Base-by-base conservation (phyloP, 2,113 vertebrate genomes). In the Octodon degus region DNA sequence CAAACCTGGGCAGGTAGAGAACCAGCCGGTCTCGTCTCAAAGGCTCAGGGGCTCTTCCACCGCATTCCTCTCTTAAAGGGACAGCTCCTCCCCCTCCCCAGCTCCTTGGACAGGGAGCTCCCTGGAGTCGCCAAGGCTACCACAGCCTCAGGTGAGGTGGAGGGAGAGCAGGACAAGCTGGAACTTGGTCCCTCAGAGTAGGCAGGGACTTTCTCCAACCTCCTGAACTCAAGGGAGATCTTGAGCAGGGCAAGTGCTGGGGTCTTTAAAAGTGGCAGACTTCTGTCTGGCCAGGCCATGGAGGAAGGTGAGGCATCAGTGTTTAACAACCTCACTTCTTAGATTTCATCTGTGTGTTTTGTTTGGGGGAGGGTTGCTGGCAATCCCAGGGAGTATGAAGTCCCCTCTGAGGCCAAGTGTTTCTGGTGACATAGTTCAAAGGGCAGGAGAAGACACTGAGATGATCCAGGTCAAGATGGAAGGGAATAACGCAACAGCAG, bases 1-100 rank as follows among this genome's bases (percentile, higher is more conserved):
- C 97, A 98, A 97, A 98, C 95, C 96, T 90, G 90, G 96, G 95
- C 97, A 97, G 96, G 97, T 96, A 96, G 87, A 87, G 93, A 95
- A 92, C 96, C 80, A 94, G 95, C 91, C 81, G 7, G 70, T 43
- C 81, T 91, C 96, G 62, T 63, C 62, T 63, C 85, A 65, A 20
- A 82, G 94, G 93, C 91, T 76, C 70, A 2, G 91, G 91, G 67
- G 63, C 68, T 72, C 94, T 67, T 67, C 89, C 93, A 77, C 70
- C 84, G 34, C 84, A 65, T 74, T 87, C 95, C 77, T 96, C 88
- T 93, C 96, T 98, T 98, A 98, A 98, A 98, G 97, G 60, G 92
- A 97, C 96, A 97, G 97, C n/a, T 67, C 70, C 37, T n/a, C 47
- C 81, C 40, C 10, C 9, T 43, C 6, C 65, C 32, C 63, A 25